phyloP scores from a whole-genome alignment of 2,113 vertebrate genomes.

The Scartelaos histophorus region DNA sequence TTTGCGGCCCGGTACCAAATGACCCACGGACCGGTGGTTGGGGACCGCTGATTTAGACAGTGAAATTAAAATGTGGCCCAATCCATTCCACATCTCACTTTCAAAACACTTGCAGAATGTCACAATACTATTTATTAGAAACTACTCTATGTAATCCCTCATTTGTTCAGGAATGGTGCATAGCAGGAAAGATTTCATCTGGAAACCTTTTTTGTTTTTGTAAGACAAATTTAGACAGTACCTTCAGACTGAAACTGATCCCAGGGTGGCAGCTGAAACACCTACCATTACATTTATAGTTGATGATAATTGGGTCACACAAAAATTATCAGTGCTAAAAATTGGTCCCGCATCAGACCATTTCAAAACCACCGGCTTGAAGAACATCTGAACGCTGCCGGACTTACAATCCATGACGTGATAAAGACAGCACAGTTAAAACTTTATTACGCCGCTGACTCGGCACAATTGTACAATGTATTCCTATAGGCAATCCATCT shows the following conservation, averaged over 20 bases:
- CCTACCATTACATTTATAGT: neutral
- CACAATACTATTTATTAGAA: neutral
- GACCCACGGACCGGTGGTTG: no score
- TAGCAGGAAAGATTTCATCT: no score
- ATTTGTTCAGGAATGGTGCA: no score
- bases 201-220: no score
- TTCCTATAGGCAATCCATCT: constrained; percentile 28
- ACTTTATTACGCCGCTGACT: constrained; percentile 29
- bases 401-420: constrained; percentile 27
- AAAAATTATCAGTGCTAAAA: neutral
- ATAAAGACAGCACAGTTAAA: constrained; percentile 13
- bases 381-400: constrained; percentile 15
- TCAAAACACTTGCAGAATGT: neutral
- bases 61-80: neutral
- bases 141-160: no score
- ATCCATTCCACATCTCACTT: neutral
- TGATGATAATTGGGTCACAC: neutral
- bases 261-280: no score
- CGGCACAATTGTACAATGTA: constrained; percentile 31
- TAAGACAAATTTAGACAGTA: no score
- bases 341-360: neutral
- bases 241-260: no score
- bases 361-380: neutral
- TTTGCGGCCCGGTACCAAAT: no score
- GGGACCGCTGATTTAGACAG: no score